Percentiles rank a stretch among this genome's conserved stretches.
phyloP scores from a whole-genome alignment of 1,140 invertebrate species.

The Sweltsa coloradensis region DNA sequence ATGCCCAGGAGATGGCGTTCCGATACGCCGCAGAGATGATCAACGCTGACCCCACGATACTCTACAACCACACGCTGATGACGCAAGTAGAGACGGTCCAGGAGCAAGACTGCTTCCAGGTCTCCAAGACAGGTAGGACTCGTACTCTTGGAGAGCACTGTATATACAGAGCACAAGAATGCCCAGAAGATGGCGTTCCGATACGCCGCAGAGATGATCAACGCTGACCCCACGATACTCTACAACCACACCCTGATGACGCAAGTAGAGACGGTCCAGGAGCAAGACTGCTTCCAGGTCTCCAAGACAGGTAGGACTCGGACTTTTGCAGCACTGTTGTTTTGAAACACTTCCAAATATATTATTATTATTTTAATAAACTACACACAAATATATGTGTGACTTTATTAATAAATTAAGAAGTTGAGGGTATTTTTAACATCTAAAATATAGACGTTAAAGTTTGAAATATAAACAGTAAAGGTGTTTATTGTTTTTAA shows the following conservation, averaged over 20 bases:
- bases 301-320: not conserved
- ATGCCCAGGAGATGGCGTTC: slow-evolving; percentile 7
- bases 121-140: not conserved
- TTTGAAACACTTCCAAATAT: no score
- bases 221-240: not conserved
- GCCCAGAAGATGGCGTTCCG: not conserved
- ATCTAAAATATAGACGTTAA: no score
- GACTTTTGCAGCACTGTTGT: no score
- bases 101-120: not conserved
- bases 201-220: not conserved
- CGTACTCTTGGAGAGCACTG: not conserved
- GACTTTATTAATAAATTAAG: no score
- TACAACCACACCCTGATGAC: not conserved
- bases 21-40: slow-evolving; percentile 1
- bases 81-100: not conserved
- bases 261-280: not conserved
- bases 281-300: not conserved
- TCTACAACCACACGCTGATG: not conserved
- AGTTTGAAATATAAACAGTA: no score
- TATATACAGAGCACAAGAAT: not conserved
- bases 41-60: not conserved
- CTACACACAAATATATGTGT: no score
- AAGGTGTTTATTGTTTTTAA: no score
- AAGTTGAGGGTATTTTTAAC: no score
- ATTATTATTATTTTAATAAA: no score